A percentile compares a stretch with the other conserved stretches of the same genome.
phyloP scores from a whole-genome alignment of 2,888 invertebrate species.

The Hybos culiciformis region DNA sequence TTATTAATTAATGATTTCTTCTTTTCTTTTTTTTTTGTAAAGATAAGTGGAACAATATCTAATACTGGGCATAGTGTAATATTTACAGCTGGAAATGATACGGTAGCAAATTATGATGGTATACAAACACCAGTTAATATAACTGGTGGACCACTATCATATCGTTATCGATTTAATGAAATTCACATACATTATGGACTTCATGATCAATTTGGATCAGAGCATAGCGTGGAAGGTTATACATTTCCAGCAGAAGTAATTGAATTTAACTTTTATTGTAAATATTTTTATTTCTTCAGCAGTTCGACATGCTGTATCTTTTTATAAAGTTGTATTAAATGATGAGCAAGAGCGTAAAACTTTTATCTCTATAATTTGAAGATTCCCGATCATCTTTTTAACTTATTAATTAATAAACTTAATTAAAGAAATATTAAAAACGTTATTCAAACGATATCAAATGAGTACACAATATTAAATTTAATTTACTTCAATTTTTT shows the following conservation, averaged over 20 bases:
- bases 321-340: too few species aligned
- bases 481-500: too few species aligned
- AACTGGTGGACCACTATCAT: constrained; percentile 89
- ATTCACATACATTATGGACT: constrained; percentile 90
- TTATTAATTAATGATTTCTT: background rate
- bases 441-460: too few species aligned
- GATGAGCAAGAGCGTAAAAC: too few species aligned
- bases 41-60: constrained; percentile 80
- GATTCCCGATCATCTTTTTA: too few species aligned
- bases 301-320: too few species aligned
- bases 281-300: background rate
- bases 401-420: too few species aligned
- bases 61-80: constrained; percentile 94
- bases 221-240: constrained; percentile 91
- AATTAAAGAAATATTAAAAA: too few species aligned
- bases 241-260: constrained; percentile 95
- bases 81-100: constrained; percentile 77
- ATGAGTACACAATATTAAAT: too few species aligned
- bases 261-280: constrained; percentile 10
- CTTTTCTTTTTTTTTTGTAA: constrained; percentile 20
- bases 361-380: too few species aligned
- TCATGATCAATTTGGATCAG: constrained; percentile 85
- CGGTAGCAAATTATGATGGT: constrained; percentile 37
- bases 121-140: constrained; percentile 64
- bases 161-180: constrained; percentile 89